Evolutionary conservation across 1,140 invertebrate species (phyloP).

Genomic region (Eurosta solidaginis): DNA sequence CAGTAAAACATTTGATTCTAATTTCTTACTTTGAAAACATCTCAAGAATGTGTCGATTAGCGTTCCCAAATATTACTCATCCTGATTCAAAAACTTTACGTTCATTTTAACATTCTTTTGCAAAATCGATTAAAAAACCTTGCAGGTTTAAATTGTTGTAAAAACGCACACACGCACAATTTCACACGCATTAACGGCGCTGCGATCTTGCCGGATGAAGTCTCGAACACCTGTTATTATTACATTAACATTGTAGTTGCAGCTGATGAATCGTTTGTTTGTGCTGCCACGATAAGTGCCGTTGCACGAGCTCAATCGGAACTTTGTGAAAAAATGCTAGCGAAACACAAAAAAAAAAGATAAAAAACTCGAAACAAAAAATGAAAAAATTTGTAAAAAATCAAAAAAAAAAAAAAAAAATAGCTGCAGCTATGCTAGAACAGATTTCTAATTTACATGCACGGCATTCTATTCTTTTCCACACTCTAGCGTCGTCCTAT

Average conservation of each 20-base stretch:
- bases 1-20: no score
- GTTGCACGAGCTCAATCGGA: background rate
- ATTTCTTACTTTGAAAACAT: no score
- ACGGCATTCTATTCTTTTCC: background rate
- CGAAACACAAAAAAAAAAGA: background rate
- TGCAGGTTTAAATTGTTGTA: background rate
- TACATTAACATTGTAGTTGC: background rate
- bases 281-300: background rate
- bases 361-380: background rate
- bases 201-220: background rate
- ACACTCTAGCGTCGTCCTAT: background rate
- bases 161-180: no score
- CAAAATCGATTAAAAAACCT: no score
- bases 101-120: no score
- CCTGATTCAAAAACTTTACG: no score
- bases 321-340: background rate
- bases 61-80: no score
- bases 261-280: background rate
- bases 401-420: no score
- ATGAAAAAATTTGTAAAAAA: background rate
- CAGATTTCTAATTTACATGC: no score
- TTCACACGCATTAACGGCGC: background rate
- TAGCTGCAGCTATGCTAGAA: no score
- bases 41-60: no score
- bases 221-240: slow-evolving; percentile 6